Conservation (phyloP, 2,797 vertebrate species). For the Phyllotis vaccarum region DNA sequence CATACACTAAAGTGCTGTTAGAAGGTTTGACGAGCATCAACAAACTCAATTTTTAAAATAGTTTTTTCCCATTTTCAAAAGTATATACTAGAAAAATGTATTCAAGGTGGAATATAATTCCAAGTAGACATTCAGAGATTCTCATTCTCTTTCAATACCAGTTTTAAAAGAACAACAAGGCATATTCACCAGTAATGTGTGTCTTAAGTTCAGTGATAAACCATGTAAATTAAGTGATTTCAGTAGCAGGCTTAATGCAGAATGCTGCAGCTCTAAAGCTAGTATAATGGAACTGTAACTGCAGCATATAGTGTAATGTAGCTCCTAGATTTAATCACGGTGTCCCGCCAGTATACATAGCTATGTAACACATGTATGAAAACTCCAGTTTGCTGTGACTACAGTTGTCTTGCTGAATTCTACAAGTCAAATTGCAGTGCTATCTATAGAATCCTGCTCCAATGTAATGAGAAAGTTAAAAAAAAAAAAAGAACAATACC, state of each 20-base stretch:
- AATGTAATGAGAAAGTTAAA: not conserved
- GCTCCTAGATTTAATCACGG: not conserved
- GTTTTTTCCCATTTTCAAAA: slow-evolving; percentile 9
- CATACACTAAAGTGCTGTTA: not conserved
- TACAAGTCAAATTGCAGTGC: not conserved
- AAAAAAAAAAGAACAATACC: not conserved
- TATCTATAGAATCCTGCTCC: not conserved
- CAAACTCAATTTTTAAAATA: not conserved
- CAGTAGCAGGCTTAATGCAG: not conserved
- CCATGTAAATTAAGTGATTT: not conserved
- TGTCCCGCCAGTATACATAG: not conserved
- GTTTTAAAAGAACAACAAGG: not conserved
- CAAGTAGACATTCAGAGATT: not conserved
- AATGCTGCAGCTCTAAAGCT: not conserved
- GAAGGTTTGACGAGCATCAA: not conserved
- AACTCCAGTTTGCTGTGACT: not conserved
- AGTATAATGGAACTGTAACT: not conserved
- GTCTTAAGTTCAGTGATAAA: not conserved
- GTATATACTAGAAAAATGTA: not conserved
- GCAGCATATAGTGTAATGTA: too few relatives aligned
- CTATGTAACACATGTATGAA: not conserved
- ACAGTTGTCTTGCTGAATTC: not conserved
- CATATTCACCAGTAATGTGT: not conserved
- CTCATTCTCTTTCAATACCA: not conserved
- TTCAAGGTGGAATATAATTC: not conserved